phyloP scores from a whole-genome alignment of 2,113 vertebrate genomes.

The Chroicocephalus ridibundus region DNA sequence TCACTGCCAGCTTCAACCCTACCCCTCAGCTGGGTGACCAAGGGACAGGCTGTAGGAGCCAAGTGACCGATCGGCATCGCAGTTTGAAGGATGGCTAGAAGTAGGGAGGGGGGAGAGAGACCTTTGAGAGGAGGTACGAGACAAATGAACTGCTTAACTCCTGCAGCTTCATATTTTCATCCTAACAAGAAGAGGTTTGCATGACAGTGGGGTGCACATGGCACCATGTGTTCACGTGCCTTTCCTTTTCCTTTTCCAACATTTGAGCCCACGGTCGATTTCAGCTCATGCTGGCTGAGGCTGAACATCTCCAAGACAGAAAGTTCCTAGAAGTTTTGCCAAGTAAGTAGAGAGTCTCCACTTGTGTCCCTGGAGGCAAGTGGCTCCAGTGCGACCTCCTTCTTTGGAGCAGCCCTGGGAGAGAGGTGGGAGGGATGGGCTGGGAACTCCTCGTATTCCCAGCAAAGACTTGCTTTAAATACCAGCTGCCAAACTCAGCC shows the following conservation, averaged over 20 bases:
- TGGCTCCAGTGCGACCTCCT: background rate
- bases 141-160: background rate
- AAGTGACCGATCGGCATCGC: accelerated
- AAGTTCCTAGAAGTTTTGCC: background rate
- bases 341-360: background rate
- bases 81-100: background rate
- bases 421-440: background rate
- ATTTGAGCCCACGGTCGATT: background rate
- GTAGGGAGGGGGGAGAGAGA: background rate
- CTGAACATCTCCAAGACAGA: background rate
- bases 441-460: background rate
- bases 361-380: background rate
- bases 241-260: background rate
- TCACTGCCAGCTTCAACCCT: background rate
- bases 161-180: background rate
- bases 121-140: background rate
- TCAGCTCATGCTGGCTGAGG: background rate
- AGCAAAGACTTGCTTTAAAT: background rate
- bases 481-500: background rate
- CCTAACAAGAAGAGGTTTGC: background rate
- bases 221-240: background rate
- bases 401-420: background rate
- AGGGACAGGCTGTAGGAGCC: background rate
- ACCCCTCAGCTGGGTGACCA: background rate
- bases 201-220: accelerated